Percentiles rank a stretch among this genome's conserved stretches.
Conservation (phyloP, 2,888 invertebrate genomes). For the Drosophila falleni region DNA sequence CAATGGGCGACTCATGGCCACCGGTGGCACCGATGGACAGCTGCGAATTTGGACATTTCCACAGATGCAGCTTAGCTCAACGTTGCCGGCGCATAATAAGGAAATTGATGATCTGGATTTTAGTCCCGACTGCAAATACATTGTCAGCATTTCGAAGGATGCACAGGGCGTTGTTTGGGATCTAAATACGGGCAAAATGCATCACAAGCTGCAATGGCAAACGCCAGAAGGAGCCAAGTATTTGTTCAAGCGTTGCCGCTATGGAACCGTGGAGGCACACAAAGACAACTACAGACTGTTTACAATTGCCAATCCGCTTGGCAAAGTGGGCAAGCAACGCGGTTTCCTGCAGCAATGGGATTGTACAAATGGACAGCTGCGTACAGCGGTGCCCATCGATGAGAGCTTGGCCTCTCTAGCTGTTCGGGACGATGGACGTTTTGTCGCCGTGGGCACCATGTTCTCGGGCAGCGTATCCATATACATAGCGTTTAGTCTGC, state of each 20-base stretch:
- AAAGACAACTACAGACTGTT: conserved; percentile 89
- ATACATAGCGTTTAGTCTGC: conserved; percentile 95
- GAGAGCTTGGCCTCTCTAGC: conserved; percentile 94
- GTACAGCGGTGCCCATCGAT: conserved; percentile 87
- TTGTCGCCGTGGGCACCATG: conserved; percentile 97
- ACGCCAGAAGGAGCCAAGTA: conserved; percentile 92
- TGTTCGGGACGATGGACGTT: conserved; percentile 96
- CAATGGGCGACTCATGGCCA: conserved; percentile 92
- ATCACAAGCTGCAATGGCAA: conserved; percentile 90
- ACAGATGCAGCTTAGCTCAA: conserved; percentile 89
- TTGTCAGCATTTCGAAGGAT: conserved; percentile 95
- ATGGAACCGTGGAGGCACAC: conserved; percentile 90
- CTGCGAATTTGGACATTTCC: conserved; percentile 96
- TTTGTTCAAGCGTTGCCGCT: conserved; percentile 93
- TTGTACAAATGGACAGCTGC: conserved; percentile 87
- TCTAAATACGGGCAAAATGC: conserved; percentile 87
- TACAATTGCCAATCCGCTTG: conserved; percentile 92
- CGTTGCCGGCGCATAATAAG: conserved; percentile 92
- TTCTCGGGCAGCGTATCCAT: conserved; percentile 96
- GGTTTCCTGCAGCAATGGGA: conserved; percentile 94
- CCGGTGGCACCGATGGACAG: conserved; percentile 96
- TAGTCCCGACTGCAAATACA: conserved; percentile 90
- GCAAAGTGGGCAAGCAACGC: conserved; percentile 89
- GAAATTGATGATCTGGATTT: conserved; percentile 98
- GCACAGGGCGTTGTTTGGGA: conserved; percentile 94